Evolutionary conservation across 2,797 vertebrate species (phyloP).

Genomic region (Myotis myotis): DNA sequence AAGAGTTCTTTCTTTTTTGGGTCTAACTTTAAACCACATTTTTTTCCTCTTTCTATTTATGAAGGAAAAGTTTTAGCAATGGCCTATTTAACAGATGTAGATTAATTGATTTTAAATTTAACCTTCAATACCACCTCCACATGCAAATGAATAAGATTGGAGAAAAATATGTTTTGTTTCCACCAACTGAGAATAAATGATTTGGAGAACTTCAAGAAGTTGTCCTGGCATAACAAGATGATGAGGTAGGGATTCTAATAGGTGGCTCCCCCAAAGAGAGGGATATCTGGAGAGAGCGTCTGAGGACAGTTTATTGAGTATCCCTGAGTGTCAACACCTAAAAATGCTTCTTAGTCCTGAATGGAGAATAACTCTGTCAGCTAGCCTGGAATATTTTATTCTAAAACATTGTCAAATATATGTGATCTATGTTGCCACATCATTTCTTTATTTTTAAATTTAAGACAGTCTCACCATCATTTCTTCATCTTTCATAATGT

Average conservation of each 20-base stretch:
- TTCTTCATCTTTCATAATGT: background rate
- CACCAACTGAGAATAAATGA: background rate
- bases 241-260: background rate
- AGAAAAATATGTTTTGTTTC: background rate
- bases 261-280: background rate
- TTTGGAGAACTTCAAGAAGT: background rate
- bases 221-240: background rate
- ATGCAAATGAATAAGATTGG: background rate
- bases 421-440: background rate
- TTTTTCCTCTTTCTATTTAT: background rate
- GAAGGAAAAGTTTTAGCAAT: background rate
- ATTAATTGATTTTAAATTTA: background rate
- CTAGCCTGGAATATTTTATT: background rate
- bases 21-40: background rate
- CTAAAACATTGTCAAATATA: background rate
- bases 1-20: too few species aligned
- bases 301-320: background rate
- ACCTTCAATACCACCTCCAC: background rate
- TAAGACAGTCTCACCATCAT: background rate
- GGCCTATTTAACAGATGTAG: background rate
- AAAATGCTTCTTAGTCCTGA: background rate
- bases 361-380: background rate
- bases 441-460: background rate
- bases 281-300: background rate
- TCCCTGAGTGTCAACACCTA: background rate